Evolutionary conservation across 2,113 vertebrate species (phyloP).

Genomic region (Brienomyrus longianalis): DNA sequence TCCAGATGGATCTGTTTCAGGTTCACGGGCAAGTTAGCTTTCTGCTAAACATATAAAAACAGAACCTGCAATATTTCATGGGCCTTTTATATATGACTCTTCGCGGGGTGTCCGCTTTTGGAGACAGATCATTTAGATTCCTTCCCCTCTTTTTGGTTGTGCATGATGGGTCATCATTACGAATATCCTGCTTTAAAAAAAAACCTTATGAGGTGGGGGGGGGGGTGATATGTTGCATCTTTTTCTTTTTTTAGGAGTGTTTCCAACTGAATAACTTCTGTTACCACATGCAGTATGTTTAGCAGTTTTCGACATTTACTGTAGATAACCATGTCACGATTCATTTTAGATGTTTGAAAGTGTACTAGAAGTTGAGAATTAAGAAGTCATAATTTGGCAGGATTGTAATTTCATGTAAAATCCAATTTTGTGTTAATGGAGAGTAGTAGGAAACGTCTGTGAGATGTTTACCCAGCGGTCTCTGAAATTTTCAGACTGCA

Average conservation of each 20-base stretch:
- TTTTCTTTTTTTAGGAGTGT: background rate
- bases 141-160: constrained; percentile 58
- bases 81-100: constrained; percentile 31
- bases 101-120: constrained; percentile 58
- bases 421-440: background rate
- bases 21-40: background rate
- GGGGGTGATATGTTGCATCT: background rate
- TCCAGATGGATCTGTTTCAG: background rate
- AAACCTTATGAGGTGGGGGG: constrained; percentile 42
- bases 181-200: constrained; percentile 30
- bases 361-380: background rate
- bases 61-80: background rate
- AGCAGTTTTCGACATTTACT: background rate
- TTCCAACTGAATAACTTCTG: background rate
- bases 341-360: background rate
- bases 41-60: constrained; percentile 8
- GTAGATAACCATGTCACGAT: background rate
- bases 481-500: background rate
- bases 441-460: background rate
- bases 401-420: background rate
- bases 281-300: background rate
- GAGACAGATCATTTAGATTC: constrained; percentile 63
- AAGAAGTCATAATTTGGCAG: background rate
- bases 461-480: background rate
- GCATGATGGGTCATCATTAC: constrained; percentile 59